phyloP scores from a whole-genome alignment of 2,888 invertebrate species.

The Scotopteryx bipunctaria region DNA sequence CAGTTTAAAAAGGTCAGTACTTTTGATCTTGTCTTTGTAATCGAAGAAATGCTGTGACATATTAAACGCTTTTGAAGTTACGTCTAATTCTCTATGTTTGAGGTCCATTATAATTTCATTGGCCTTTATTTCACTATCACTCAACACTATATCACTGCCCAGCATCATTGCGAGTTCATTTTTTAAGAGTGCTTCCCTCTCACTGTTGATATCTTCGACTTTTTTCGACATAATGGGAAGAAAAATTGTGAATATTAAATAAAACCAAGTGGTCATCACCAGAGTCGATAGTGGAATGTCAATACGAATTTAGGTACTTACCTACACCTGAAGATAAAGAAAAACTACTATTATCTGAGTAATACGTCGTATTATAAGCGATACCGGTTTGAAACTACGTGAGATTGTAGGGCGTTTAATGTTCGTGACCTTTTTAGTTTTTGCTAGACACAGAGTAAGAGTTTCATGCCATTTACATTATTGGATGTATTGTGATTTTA shows the following conservation, averaged over 20 bases:
- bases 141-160: conserved; percentile 79
- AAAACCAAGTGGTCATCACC: conserved; percentile 47
- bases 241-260: conserved; percentile 33
- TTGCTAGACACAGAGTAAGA: too few species aligned
- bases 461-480: too few species aligned
- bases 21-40: conserved; percentile 82
- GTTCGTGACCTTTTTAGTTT: too few species aligned
- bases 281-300: conserved; percentile 18
- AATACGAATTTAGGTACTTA: too few species aligned
- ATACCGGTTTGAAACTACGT: neutral
- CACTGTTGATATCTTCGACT: conserved; percentile 41
- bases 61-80: conserved; percentile 77
- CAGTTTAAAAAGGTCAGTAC: conserved; percentile 85
- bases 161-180: conserved; percentile 75
- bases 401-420: too few species aligned
- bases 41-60: conserved; percentile 87
- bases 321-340: too few species aligned
- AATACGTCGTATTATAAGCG: neutral
- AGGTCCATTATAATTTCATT: conserved; percentile 84
- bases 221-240: conserved; percentile 30
- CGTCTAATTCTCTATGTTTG: conserved; percentile 76
- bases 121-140: conserved; percentile 76
- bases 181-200: conserved; percentile 72
- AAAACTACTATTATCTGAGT: too few species aligned
- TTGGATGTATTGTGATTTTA: too few species aligned